A percentile compares a stretch with the other conserved stretches of the same genome.
Evolutionary conservation across 2,888 invertebrate species (phyloP).

Genomic region (Oscheius myriophilus): DNA sequence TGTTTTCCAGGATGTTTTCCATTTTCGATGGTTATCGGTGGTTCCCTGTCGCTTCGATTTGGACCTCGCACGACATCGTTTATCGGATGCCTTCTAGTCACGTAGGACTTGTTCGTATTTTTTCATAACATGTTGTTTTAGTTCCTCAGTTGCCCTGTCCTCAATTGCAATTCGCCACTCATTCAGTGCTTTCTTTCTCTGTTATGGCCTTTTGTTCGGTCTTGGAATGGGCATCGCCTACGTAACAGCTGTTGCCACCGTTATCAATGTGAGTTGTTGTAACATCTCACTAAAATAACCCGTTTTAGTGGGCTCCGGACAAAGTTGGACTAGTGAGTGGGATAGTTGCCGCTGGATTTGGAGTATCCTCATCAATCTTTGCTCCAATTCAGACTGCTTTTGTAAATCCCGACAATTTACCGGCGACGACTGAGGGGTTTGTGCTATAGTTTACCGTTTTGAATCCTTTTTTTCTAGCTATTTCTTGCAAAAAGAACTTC

Average conservation of each 20-base stretch:
- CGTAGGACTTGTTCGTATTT: constrained; percentile 41
- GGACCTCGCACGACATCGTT: constrained; percentile 63
- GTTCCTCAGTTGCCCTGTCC: constrained; percentile 62
- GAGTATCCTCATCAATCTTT: constrained; percentile 67
- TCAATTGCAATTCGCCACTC: constrained; percentile 63
- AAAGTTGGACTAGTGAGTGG: constrained; percentile 67
- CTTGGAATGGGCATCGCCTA: constrained; percentile 69
- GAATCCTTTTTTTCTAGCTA: constrained; percentile 42
- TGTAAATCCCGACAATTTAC: constrained; percentile 64
- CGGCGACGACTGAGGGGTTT: constrained; percentile 64
- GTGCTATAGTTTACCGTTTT: background rate
- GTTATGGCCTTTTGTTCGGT: constrained; percentile 68
- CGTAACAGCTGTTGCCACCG: constrained; percentile 66
- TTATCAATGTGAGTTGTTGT: constrained; percentile 60
- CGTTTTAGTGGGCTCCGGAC: constrained; percentile 67
- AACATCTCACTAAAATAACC: background rate
- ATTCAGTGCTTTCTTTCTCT: constrained; percentile 60
- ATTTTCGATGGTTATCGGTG: constrained; percentile 70
- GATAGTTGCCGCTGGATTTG: constrained; percentile 69
- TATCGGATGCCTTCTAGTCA: constrained; percentile 63
- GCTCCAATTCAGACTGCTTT: constrained; percentile 68
- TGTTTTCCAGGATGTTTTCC: constrained; percentile 64
- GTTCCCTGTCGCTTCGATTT: constrained; percentile 51
- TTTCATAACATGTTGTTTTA: constrained; percentile 36
- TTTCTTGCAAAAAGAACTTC: constrained; percentile 56